Evolutionary conservation across 2,888 invertebrate species (phyloP), one percentile per base, ranked within the genome.

Genomic region (Ophraella communa): DNA sequence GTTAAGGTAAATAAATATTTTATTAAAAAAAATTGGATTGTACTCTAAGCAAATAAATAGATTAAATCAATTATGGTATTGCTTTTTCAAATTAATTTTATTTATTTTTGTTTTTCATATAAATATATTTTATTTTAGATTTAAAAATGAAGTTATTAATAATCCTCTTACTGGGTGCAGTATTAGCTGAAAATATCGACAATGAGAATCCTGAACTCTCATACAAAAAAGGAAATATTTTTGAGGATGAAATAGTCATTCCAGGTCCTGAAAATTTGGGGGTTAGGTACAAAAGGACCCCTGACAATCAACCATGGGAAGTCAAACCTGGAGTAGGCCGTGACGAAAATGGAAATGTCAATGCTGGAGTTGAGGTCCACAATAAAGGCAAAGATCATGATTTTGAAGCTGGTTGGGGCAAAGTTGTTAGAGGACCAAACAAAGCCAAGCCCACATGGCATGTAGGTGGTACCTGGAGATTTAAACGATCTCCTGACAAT

Each of bases 331-430:
- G 30, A 4, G 45, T 20, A 10, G 21, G 8, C 10, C 30, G 57
- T 4, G 57, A 57, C 47, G 57, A 45, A 57, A 17, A 44, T 17
- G 71, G 71, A n/a, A 71, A 69, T 44, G 67, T 67, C 8, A 63
- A 24, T n/a, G 66, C 57, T 5, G 21, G 61, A 18, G 51, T 69
- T 10, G 44, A 51, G 8, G 21, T 71, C 10, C 20, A 69, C 24
- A 63, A 61, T 3, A 66, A 66, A 45, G 71, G 71, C 11, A 18
- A 67, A 14, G 52, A 69, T 27, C 67, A 71, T 14, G 71, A 71
- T 35, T 42, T 71, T 17, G 59, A 66, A 42, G 71, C 67, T 21
- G 65, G 62, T 4, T 69, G 55, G 53, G 66, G 61, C 10, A 63
- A 66, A 24, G 64, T 52, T 21, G 42, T 69, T 3, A 59, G 67